Evolutionary conservation across 2,888 invertebrate species (phyloP), one percentile per base, ranked within the genome.

Genomic region (Athalia rosae): DNA sequence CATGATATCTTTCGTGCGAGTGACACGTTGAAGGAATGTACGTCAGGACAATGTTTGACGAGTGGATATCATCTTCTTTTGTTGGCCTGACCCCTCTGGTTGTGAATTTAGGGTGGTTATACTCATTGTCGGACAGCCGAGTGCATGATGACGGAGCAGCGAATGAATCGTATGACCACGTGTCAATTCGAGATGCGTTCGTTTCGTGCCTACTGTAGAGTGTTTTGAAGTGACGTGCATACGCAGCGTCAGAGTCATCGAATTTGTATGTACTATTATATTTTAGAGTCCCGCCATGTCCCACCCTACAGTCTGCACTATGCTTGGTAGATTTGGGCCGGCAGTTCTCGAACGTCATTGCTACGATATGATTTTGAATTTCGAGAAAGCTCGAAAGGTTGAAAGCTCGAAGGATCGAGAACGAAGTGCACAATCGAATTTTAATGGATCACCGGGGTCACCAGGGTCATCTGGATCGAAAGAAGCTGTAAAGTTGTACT

Each of bases 361-460:
- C 28, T 28, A 62, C 74, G 50, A 62, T 59, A 74, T 74, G 11
- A 48, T 15, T 15, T 74, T 48, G 41, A 11, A 48, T n/a, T 74
- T 61, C 74, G 74, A 74, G 48, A 28, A 13, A 61, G 43, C 74
- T 74, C 74, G 74, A 47, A 74, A 50, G 61, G 48, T 74, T 61
- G 74, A 59, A 58, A 45, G 47, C 13, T 58, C 58, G 71, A 74
- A 74, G 5, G 28, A 59, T 45, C 73, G 48, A 9, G 13, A 47
- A 13, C 11, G 15, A 50, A 15, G 64, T 28, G 28, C 28, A 2
- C 28, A 8, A 58, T 58, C 61, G 61, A 61, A 11, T 15, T 41
- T 74, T 13, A 71, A 41, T 28, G 71, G 71, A 58, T 71, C 13
- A 45, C 50, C 61, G 74, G 74, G 74, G 74, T 74, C 74, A 62